A percentile compares a stretch with the other conserved stretches of the same genome.
Evolutionary conservation across 1,140 invertebrate genomes (phyloP).

Genomic region (Drosophila sturtevanti): DNA sequence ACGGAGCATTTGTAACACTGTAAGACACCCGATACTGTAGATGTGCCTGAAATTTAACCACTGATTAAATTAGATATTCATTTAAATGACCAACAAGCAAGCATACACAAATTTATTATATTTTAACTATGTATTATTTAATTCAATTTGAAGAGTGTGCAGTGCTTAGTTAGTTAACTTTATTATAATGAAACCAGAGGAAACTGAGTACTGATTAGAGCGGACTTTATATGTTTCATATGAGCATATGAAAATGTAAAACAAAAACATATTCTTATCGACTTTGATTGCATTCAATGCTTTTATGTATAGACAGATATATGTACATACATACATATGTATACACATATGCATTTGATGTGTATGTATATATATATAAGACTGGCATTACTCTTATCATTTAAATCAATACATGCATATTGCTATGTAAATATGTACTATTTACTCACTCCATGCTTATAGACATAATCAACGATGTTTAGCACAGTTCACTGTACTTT

Average conservation of each 20-base stretch:
- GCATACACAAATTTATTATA: neutral
- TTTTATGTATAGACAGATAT: too few relatives aligned
- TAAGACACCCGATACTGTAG: constrained; percentile 51
- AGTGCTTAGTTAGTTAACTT: neutral
- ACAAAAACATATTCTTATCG: neutral
- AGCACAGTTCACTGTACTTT: neutral
- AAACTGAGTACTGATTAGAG: neutral
- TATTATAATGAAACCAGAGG: neutral
- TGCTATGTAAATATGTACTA: too few relatives aligned
- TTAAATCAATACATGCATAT: neutral
- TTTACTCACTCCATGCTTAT: neutral
- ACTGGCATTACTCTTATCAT: neutral
- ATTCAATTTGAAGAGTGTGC: neutral
- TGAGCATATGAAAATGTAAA: neutral
- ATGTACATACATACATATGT: too few relatives aligned
- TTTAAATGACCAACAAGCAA: neutral
- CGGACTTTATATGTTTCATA: neutral
- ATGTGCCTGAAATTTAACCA: constrained; percentile 36
- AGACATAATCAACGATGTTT: neutral
- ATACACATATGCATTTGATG: neutral
- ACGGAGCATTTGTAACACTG: constrained; percentile 89
- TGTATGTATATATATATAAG: neutral
- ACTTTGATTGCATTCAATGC: neutral
- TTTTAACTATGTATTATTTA: constrained; percentile 11
- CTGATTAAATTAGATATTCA: constrained; percentile 3